Evolutionary conservation across 2,888 invertebrate species (phyloP), one percentile per base, ranked within the genome.

Genomic region (Alcis repandata): DNA sequence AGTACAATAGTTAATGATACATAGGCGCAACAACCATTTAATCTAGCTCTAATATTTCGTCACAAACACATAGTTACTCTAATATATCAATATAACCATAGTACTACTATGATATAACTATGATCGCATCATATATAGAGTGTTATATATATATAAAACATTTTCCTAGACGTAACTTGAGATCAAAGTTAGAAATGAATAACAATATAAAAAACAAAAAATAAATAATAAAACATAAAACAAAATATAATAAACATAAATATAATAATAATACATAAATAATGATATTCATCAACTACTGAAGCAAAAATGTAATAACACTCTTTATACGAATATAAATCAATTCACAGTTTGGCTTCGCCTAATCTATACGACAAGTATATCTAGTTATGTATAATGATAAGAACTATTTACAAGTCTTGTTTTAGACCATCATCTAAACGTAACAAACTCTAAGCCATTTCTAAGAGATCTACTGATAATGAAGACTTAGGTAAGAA

Each of bases 341-440:
- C 84, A 86, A 85, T 86, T 86, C 84, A 83, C 82, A 84, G 79
- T 85, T 87, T 87, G 86, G 86, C 87, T 84, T 87, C 72, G 85
- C 87, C 89, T 86, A 85, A 67, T 73, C 71, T 67, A 69, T 61
- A 20, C 54, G 48, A 57, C 65, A 58, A 52, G 10, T 63, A 48
- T 57, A 53, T 19, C 51, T 68, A 62, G 7, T 49, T 59, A 62
- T 41, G 27, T 74, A 74, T 72, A 59, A 70, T 66, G 68, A 71
- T 78, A 75, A 73, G 67, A 76, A 54, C 67, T 79, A 79, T 80
- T 48, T 83, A 82, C 80, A 85, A 71, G 59, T 70, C 60, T 76
- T 76, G 78, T 33, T 49, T 68, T 71, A 70, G 78, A 83, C 81
- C 77, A 81, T 77, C 78, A 72, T 63, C 69, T 79, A 78, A 66